Base-by-base conservation (phyloP, 2,888 invertebrate genomes). In the Acanthosepion pharaonis region DNA sequence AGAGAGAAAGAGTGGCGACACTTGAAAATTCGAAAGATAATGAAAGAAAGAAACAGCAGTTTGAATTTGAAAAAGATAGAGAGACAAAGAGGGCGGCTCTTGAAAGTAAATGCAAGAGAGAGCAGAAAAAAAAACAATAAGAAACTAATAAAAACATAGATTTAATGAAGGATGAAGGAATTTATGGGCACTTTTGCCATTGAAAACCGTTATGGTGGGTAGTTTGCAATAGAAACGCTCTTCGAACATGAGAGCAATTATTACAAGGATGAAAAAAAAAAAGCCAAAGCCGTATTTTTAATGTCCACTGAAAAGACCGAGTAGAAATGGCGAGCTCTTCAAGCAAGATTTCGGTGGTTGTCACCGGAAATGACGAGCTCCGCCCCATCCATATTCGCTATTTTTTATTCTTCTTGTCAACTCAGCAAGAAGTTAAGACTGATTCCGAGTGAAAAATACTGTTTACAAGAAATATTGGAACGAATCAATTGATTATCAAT, bases 191-290 rank as follows among this genome's bases (percentile, higher is more conserved):
- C 78, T 78, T 33, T 78, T 78, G 11, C 78, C n/a, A 78, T 78
- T 78, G 78, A 78, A 33, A 33, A 78, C n/a, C 78, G 78, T 78
- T 78, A 78, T n/a, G 78, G 78, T 78, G n/a, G n/a, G n/a, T 78
- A 78, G 78, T 78, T 78, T 78, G 78, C 78, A 78, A 78, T 78
- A n/a, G 78, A 78, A 78, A 78, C 33, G n/a, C 78, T 78, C 78
- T 78, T 33, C 78, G 33, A 78, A 78, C 78, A 78, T 33, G 78
- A 78, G 78, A 78, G 78, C 78, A 78, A 78, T 78, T 78, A 78
- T 78, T 78, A 78, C 78, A 33, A 78, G 11, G 11, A 33, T n/a
- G 18, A n/a, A n/a, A 78, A 33, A 33, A 33, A 33, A 64, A 78
- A 78, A 78, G 8, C 15, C n/a, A 33, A 78, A 11, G 15, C n/a